These are phyloP conservation scores for Hydrocynus forskahlii DNA, from an alignment of 2,797 vertebrate species.

Conservation along the genomic window DNA sequence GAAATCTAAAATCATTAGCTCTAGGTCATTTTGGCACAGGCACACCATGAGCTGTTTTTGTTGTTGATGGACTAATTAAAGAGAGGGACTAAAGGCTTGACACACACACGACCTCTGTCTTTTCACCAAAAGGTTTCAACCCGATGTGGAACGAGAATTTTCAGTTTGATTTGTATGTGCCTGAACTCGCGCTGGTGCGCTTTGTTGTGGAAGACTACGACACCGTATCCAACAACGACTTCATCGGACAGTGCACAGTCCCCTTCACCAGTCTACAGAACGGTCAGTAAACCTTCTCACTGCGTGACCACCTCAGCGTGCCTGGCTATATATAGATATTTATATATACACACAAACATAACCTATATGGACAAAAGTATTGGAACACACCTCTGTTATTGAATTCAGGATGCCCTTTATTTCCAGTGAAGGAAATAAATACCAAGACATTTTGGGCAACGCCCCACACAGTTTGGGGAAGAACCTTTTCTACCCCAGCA, in stretches of 20 bases:
- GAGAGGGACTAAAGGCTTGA: neutral
- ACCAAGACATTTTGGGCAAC: no score
- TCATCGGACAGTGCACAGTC: constrained; percentile 89
- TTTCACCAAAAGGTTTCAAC: constrained; percentile 85
- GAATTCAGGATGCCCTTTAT: no score
- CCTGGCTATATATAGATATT: no score
- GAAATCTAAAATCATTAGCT: constrained; percentile 2
- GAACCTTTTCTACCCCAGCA: no score
- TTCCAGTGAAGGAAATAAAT: no score
- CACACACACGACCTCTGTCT: neutral
- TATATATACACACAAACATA: no score
- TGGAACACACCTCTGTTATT: no score
- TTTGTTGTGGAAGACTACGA: constrained; percentile 92
- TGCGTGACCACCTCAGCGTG: neutral
- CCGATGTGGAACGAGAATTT: constrained; percentile 89
- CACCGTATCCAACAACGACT: constrained; percentile 83
- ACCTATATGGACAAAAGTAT: no score
- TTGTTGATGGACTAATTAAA: neutral
- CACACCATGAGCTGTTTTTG: neutral
- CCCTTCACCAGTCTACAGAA: constrained; percentile 89
- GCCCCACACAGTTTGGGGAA: no score
- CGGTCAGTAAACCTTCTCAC: constrained; percentile 77
- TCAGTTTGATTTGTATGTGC: constrained; percentile 86
- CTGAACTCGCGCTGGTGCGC: constrained; percentile 87
- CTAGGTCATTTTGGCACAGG: neutral